phyloP scores from a whole-genome alignment of 2,797 vertebrate species.

The Heterohyrax brucei region DNA sequence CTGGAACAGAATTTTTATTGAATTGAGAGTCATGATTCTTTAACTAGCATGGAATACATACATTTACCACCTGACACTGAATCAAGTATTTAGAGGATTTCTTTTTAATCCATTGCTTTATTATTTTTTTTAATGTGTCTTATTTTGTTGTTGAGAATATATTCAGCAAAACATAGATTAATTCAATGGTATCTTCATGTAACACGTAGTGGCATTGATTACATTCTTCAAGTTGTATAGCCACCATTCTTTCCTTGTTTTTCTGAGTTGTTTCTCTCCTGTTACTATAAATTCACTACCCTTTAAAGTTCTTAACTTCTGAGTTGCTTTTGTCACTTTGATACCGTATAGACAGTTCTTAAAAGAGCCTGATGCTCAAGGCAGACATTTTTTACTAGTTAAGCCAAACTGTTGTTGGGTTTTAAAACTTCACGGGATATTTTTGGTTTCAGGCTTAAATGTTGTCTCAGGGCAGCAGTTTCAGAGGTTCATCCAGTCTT shows the following conservation, averaged over 20 bases:
- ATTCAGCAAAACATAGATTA: not conserved
- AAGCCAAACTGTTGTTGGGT: too few species aligned
- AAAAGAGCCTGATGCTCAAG: too few species aligned
- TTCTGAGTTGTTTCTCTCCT: not conserved
- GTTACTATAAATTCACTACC: not conserved
- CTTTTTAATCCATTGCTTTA: conserved; percentile 25
- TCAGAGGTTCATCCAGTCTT: not conserved
- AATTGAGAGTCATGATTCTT: conserved; percentile 56
- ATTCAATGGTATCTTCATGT: not conserved
- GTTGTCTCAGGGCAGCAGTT: not conserved
- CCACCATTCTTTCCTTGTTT: not conserved
- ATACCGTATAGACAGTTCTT: not conserved
- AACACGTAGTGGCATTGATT: not conserved
- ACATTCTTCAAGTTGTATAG: not conserved
- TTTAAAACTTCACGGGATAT: not conserved
- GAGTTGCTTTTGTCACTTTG: not conserved
- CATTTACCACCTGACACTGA: conserved; percentile 42
- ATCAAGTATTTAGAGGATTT: conserved; percentile 13
- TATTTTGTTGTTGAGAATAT: not conserved
- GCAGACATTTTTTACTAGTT: too few species aligned
- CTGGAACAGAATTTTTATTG: conserved; percentile 59
- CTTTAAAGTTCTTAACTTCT: not conserved
- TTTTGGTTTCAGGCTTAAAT: not conserved
- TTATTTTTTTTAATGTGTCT: not conserved
- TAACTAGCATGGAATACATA: conserved; percentile 66